A percentile compares a stretch with the other conserved stretches of the same genome.
Conservation (phyloP, 2,797 vertebrate genomes). For the Hafferia zeledoni region DNA sequence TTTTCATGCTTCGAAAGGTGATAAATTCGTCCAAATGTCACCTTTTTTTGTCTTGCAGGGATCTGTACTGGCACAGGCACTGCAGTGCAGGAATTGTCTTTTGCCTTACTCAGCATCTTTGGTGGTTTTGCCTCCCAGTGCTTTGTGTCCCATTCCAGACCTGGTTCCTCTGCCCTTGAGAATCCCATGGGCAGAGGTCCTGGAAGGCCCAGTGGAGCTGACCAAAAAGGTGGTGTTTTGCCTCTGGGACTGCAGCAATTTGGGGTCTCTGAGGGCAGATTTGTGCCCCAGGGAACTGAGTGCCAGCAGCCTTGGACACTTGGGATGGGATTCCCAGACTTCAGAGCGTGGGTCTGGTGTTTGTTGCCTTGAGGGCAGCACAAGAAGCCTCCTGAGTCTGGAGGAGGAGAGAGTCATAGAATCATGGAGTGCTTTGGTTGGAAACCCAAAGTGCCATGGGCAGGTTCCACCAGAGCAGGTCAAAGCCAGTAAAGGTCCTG, state of each 20-base stretch:
- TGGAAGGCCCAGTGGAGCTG: accelerated
- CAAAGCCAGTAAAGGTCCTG: background rate
- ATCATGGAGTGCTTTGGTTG: background rate
- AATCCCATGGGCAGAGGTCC: background rate
- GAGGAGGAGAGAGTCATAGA: background rate
- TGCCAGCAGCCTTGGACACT: accelerated
- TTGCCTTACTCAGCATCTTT: accelerated
- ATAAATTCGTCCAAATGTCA: background rate
- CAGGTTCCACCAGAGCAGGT: no score
- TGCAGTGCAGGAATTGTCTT: background rate
- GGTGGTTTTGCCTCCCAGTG: background rate
- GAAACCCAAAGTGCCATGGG: background rate
- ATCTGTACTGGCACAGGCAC: accelerated
- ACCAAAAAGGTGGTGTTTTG: accelerated
- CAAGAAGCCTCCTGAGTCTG: background rate
- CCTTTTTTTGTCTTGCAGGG: background rate
- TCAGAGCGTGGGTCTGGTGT: accelerated
- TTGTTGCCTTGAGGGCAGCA: background rate
- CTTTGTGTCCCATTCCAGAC: background rate
- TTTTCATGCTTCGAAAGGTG: background rate
- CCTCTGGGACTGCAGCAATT: no score
- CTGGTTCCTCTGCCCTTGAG: background rate
- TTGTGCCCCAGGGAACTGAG: accelerated
- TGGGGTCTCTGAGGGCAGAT: background rate
- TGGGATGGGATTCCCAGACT: accelerated